Percentiles rank a stretch among this genome's conserved stretches.
These are phyloP conservation scores for Hyperoodon ampullatus DNA, from an alignment of 2,113 vertebrate species.

Conservation along the genomic window DNA sequence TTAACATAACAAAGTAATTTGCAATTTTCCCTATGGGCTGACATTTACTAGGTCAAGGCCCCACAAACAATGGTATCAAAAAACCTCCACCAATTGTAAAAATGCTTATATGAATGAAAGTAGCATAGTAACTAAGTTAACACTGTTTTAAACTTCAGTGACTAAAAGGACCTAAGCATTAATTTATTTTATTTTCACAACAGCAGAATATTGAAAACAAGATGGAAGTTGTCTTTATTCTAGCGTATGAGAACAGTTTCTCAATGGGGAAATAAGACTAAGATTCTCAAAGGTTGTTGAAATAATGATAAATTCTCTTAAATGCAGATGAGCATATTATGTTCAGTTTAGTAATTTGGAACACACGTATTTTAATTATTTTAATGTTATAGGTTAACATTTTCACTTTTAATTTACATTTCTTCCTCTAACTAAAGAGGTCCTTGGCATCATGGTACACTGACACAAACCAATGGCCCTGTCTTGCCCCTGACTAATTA, in stretches of 20 bases:
- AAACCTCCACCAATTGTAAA: conserved; percentile 28
- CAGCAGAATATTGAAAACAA: background rate
- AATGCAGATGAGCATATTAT: background rate
- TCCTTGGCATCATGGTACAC: background rate
- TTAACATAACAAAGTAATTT: conserved; percentile 54
- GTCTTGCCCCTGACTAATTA: background rate
- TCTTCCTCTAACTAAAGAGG: background rate
- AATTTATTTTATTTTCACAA: background rate
- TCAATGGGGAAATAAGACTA: background rate
- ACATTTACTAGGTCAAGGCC: conserved; percentile 42
- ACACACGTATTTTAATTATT: background rate
- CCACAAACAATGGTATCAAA: background rate
- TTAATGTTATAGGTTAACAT: background rate
- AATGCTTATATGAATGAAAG: conserved; percentile 6
- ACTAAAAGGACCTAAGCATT: background rate
- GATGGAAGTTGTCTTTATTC: conserved; percentile 8
- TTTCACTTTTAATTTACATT: background rate
- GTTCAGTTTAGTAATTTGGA: conserved; percentile 29
- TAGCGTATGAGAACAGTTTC: background rate
- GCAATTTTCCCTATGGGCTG: background rate
- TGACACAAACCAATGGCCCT: background rate
- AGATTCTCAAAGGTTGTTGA: conserved; percentile 23
- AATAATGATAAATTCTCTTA: conserved; percentile 5
- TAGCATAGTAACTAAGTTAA: background rate
- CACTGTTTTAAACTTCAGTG: conserved; percentile 21